phyloP scores from a whole-genome alignment of 2,888 invertebrate species.

The Fragum sueziense region DNA sequence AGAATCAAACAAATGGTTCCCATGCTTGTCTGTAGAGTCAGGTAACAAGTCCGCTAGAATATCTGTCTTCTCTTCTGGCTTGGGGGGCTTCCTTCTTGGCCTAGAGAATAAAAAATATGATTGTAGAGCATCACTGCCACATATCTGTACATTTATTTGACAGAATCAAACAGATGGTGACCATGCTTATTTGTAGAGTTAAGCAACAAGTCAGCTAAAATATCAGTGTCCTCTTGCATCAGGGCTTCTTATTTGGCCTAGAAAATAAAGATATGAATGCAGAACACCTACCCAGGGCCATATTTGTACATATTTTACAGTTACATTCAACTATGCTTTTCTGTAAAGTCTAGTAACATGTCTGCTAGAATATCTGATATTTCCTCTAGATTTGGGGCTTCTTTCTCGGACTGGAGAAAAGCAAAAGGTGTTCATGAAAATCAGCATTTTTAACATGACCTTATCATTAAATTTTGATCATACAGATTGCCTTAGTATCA shows the following conservation, averaged over 20 bases:
- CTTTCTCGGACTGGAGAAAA: slow-evolving; percentile 40
- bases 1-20: slow-evolving; percentile 83
- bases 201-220: slow-evolving; percentile 49
- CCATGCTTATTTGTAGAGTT: slow-evolving; percentile 83
- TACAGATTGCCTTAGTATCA: too few species aligned
- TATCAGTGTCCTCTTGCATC: slow-evolving; percentile 36
- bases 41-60: slow-evolving; percentile 51
- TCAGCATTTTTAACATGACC: too few species aligned
- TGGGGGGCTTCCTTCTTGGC: slow-evolving; percentile 33
- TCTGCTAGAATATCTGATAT: slow-evolving; percentile 40
- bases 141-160: slow-evolving; percentile 83
- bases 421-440: too few species aligned
- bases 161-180: slow-evolving; percentile 83
- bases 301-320: slow-evolving; percentile 84
- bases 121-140: too few species aligned
- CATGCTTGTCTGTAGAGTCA: slow-evolving; percentile 82
- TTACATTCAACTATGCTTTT: slow-evolving; percentile 83
- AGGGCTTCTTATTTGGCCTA: slow-evolving; percentile 36
- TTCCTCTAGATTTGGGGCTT: slow-evolving; percentile 25
- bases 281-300: too few species aligned
- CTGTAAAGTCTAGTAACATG: slow-evolving; percentile 80
- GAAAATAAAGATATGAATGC: too few species aligned
- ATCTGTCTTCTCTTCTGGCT: slow-evolving; percentile 40
- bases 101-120: too few species aligned
- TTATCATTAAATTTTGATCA: too few species aligned